These are phyloP conservation scores for Cisticola juncidis DNA, from an alignment of 2,113 vertebrate genomes.

Conservation along the genomic window DNA sequence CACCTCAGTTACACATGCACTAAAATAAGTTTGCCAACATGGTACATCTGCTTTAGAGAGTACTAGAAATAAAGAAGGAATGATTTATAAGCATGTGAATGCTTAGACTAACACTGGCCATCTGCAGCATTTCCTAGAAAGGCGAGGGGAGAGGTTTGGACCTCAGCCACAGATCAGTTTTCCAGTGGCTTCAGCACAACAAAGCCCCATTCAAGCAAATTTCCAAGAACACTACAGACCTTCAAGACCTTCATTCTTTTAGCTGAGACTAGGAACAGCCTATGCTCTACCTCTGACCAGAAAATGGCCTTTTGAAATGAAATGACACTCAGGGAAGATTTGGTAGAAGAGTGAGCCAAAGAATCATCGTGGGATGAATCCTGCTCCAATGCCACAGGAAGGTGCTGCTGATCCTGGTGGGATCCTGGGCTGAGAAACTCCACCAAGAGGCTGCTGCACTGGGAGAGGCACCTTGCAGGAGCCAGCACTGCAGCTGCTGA, in stretches of 20 bases:
- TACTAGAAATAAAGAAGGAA: neutral
- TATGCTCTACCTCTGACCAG: neutral
- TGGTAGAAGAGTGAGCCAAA: neutral
- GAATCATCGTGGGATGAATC: neutral
- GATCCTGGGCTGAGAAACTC: neutral
- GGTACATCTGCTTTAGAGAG: neutral
- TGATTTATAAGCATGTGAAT: neutral
- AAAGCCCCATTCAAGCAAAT: neutral
- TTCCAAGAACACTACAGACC: neutral
- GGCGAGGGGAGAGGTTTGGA: neutral
- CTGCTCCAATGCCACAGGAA: neutral
- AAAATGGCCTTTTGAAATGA: neutral
- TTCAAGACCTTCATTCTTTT: neutral
- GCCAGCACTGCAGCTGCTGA: neutral
- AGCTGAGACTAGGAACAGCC: neutral
- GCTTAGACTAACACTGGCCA: neutral
- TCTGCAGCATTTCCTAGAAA: neutral
- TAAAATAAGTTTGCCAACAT: neutral
- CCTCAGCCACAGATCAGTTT: neutral
- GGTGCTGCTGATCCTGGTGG: neutral
- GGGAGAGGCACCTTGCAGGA: neutral
- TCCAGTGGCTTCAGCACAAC: neutral
- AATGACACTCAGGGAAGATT: neutral
- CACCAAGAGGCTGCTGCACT: neutral
- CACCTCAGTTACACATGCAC: neutral